Percentiles rank a stretch among this genome's conserved stretches.
These are phyloP conservation scores for Caranx ignobilis DNA, from an alignment of 2,113 vertebrate genomes.

Conservation along the genomic window DNA sequence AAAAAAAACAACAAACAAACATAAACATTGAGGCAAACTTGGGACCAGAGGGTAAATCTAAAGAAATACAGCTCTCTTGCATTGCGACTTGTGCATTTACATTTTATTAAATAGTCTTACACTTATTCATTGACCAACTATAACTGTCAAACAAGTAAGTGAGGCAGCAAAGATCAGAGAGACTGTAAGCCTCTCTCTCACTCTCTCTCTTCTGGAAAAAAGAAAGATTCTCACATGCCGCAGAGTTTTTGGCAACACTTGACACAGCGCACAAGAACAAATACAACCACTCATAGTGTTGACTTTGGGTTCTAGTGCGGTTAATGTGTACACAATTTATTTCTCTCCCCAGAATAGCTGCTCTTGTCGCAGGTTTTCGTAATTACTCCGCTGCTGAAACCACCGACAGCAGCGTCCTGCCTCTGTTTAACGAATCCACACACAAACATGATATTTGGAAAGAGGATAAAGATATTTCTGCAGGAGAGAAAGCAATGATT, in stretches of 20 bases:
- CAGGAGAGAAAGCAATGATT: slow-evolving; percentile 10
- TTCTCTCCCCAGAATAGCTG: slow-evolving; percentile 39
- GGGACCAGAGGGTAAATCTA: slow-evolving; percentile 1
- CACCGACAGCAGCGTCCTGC: slow-evolving; percentile 42
- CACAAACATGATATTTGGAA: not conserved
- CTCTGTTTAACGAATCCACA: slow-evolving; percentile 28
- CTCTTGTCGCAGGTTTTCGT: slow-evolving; percentile 34
- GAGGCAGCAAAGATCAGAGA: slow-evolving; percentile 24
- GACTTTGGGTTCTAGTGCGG: slow-evolving; percentile 42
- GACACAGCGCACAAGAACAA: slow-evolving; percentile 31
- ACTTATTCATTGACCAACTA: not conserved
- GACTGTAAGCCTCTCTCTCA: slow-evolving; percentile 6
- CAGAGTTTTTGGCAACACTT: slow-evolving; percentile 40
- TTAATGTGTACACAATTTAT: slow-evolving; percentile 53
- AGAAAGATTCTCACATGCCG: slow-evolving; percentile 13
- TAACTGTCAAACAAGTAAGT: slow-evolving; percentile 31
- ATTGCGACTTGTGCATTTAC: not conserved
- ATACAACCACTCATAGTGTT: slow-evolving; percentile 33
- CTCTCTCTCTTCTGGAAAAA: slow-evolving; percentile 17
- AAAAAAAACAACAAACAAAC: not conserved
- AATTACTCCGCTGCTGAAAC: slow-evolving; percentile 24
- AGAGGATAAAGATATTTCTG: not conserved
- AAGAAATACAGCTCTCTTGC: not conserved
- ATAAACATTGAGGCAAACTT: not conserved
- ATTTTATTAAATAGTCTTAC: not conserved